Base-by-base conservation (phyloP, 2,113 vertebrate genomes). In the Myotis yumanensis region DNA sequence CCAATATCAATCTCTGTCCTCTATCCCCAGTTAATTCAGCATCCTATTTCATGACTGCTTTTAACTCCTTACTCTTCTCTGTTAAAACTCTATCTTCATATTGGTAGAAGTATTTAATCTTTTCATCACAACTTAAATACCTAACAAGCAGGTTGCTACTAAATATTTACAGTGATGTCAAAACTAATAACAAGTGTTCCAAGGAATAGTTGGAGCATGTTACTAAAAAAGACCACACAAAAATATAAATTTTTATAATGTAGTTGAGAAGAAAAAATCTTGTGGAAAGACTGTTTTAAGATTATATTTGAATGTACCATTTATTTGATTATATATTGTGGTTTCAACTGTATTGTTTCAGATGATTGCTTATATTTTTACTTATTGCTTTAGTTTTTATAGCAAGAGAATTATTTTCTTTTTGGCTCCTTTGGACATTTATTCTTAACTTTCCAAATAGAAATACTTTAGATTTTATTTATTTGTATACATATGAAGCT, bases 81-180 rank as follows among this genome's bases (percentile, higher is more conserved):
- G 54, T 93, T 97, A 97, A 94, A 96, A 97, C 69, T 85, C 73
- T 82, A 46, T 97, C 84, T 93, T 95, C 35, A 92, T 97, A 85
- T 95, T 93, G 23, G 51, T 73, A 46, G 86, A 64, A 85, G 80
- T 96, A 89, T 95, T 97, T 96, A 95, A 84, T 95, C 30, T 96
- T 95, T 96, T 97, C 95, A 96, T 98, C 77, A 0, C 95, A 97
- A 96, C 93, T 97, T 97, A 97, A 97, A 98, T 97, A 96, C 95
- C 89, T 97, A 97, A 85, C 68, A 96, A 97, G 95, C 57, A 97
- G 91, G 93, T 97, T 97, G 96, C 85, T 97, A 95, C 95, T 98
- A 96, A 98, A 96, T 98, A 97, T 97, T 98, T 97, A 97, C 92
- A 96, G 77, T 94, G 95, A 97, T 97, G 96, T 85, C 90, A 98